Conservation (phyloP, 2,888 invertebrate genomes). For the Leptopterna dolabrata region DNA sequence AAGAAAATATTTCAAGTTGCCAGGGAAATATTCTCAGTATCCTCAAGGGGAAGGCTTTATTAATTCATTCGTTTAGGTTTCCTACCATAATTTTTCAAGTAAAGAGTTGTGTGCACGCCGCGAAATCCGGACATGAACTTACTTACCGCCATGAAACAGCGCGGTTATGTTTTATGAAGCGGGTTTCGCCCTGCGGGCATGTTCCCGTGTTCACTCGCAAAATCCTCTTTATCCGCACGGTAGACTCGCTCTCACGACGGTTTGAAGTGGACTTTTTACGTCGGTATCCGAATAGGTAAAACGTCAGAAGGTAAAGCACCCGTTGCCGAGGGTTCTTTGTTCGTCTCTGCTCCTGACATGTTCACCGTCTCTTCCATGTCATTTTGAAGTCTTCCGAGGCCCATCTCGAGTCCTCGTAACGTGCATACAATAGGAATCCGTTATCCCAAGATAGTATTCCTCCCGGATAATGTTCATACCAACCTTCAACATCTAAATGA, state of each 20-base stretch:
- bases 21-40: too few relatives aligned
- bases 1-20: too few relatives aligned
- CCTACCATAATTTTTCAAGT: background rate
- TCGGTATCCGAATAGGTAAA: background rate
- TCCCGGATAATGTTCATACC: background rate
- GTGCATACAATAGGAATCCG: conserved; percentile 37
- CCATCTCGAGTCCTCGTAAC: conserved; percentile 20
- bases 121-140: too few relatives aligned
- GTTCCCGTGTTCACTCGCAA: background rate
- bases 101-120: too few relatives aligned
- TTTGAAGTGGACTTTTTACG: background rate
- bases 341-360: conserved; percentile 35
- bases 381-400: conserved; percentile 11
- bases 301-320: background rate
- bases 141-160: background rate
- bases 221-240: background rate
- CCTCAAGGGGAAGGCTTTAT: background rate
- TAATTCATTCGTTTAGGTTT: background rate
- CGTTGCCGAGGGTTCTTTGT: conserved; percentile 19
- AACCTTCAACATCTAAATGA: conserved; percentile 35
- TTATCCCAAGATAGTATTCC: conserved; percentile 42
- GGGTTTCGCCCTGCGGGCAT: background rate
- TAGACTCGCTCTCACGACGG: background rate
- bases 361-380: background rate
- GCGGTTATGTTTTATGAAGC: background rate